Percentiles rank a stretch among this genome's conserved stretches.
Conservation (phyloP, 2,888 invertebrate genomes). For the Eilema griseolum region DNA sequence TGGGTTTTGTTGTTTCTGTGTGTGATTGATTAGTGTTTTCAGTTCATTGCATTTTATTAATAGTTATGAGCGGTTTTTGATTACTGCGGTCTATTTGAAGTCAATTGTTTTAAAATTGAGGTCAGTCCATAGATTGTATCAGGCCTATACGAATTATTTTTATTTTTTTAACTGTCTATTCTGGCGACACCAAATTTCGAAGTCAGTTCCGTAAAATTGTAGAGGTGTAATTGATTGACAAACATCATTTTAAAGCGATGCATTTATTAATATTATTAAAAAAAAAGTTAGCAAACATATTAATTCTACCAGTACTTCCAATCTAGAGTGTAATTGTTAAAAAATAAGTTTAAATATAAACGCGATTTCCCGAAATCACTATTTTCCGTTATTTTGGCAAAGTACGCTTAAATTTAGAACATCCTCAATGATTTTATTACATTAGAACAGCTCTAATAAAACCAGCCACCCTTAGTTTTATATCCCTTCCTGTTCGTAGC, state of each 20-base stretch:
- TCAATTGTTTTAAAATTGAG: neutral
- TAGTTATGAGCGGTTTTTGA: neutral
- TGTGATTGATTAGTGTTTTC: neutral
- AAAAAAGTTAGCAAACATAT: neutral
- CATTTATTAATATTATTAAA: neutral
- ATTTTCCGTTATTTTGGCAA: neutral
- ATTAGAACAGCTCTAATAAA: constrained; percentile 25
- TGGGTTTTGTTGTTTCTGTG: neutral
- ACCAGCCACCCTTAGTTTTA: constrained; percentile 17
- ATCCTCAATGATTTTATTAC: constrained; percentile 19
- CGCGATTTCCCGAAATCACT: neutral
- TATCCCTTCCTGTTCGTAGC: neutral
- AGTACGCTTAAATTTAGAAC: neutral
- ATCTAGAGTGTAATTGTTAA: neutral
- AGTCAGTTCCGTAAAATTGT: neutral
- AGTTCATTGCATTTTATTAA: neutral
- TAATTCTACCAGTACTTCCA: neutral
- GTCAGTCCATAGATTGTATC: neutral
- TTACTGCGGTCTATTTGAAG: neutral
- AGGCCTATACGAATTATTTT: neutral
- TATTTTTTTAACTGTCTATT: neutral
- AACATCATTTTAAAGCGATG: neutral
- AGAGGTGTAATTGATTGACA: neutral
- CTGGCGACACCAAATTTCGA: neutral
- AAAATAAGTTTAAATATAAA: neutral